Base-by-base conservation (phyloP, 2,888 invertebrate species). In the Hoplodrina blanda region DNA sequence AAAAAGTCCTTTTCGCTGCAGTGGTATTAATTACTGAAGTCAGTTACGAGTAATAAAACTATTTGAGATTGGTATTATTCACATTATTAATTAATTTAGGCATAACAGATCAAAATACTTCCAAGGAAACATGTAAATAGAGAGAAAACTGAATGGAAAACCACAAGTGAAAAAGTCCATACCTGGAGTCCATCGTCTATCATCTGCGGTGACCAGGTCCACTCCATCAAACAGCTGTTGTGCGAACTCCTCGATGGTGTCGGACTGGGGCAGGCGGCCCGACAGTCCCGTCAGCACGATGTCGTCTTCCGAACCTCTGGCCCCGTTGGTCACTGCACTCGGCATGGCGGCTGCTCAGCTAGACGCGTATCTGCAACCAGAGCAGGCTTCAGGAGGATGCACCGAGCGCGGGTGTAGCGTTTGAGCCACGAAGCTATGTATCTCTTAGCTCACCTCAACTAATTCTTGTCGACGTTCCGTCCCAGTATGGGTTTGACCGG, bases 181-280 rank as follows among this genome's bases (percentile, higher is more conserved):
- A 95, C 95, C 98, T 80, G 97, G 96, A 7, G 98, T 97, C 99
- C 99, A 99, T 90, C 99, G 96, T 81, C 98, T 96, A 83, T 98
- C 98, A 91, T 99, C 99, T 83, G 98, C 99, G 44, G 98, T 99
- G 76, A 99, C 98, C 96, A 99, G 97, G 92, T 99, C 99, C 56
- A 98, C 97, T 66, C 98, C 98, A 76, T 98, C 98, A 92, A 99
- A 98, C 66, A 99, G 97, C 92, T 99, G 98, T 87, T 98, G 97
- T 88, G 98, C 98, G 94, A 99, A 99, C 95, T 99, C 99, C 84
- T 98, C 98, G 89, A 99, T 98, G 93, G 96, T 98, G 86, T 97
- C 97, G 80, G 98, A 98, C 95, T 99, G 98, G 15, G 99, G 99
- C 85, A 99, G 96, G 80, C 99, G 97, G 69, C 98, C 98, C 68